phyloP scores from a whole-genome alignment of 2,113 vertebrate species.

The Sterrhoptilus dennistouni region DNA sequence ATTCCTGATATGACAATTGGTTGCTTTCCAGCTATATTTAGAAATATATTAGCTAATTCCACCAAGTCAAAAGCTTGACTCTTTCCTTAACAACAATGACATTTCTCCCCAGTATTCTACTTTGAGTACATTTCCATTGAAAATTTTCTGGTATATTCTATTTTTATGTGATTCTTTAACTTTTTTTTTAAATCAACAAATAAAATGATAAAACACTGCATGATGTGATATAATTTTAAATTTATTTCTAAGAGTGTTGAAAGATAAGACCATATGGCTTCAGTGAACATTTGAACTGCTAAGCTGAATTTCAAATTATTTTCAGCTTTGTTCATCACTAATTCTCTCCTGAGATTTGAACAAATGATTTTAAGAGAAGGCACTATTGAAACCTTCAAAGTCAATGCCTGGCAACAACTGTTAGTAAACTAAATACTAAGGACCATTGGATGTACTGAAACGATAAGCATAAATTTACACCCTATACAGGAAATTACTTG shows the following conservation, averaged over 20 bases:
- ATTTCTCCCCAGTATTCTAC: background rate
- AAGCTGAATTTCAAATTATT: background rate
- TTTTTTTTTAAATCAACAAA: background rate
- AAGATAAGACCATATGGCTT: background rate
- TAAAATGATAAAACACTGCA: background rate
- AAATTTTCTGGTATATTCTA: background rate
- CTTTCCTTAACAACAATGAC: background rate
- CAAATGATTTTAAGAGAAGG: background rate
- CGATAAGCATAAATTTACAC: background rate
- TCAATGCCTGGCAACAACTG: background rate
- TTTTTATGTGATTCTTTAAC: background rate
- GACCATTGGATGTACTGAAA: background rate
- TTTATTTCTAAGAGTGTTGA: background rate
- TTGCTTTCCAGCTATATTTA: background rate
- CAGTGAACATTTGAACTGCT: background rate
- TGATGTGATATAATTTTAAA: background rate
- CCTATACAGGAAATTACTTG: background rate
- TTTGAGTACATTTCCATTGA: background rate
- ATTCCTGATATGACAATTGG: background rate
- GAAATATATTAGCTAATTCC: background rate
- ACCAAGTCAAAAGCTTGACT: background rate
- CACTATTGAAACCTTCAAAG: background rate
- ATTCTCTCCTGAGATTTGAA: background rate
- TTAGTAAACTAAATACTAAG: background rate
- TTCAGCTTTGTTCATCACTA: background rate